Base-by-base conservation (phyloP, 1,140 invertebrate genomes). In the Drosophila sechellia region DNA sequence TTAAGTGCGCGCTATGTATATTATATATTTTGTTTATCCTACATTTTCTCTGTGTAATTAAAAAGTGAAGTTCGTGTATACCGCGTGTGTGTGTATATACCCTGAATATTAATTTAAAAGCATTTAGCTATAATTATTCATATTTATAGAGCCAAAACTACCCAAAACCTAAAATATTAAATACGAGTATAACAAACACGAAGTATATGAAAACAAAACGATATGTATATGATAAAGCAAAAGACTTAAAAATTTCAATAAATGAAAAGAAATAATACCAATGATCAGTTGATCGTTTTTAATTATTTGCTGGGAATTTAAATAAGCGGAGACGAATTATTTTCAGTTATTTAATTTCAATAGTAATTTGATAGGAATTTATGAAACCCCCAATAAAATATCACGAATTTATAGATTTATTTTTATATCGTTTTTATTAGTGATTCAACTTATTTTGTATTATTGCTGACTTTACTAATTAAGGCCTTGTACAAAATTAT, bases 231-330 rank as follows among this genome's bases (percentile, higher is more conserved):
- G 65, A 85, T 71, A 87, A 87, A 79, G 76, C 63, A 87, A 86
- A 87, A 87, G 83, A 87, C 83, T 87, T 87, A 83, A 87, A 87
- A 87, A 83, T 87, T 87, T 87, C 86, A 87, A 87, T 87, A 87
- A 87, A 87, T 87, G 79, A 87, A 89, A 87, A 55, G 75, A 78
- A 73, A 89, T 87, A 87, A 87, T 87, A 86, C 81, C 81, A 86
- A 86, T 49, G 42, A 43, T 49, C 34, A 20, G 20, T 60, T 46
- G 68, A 60, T 72, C 45, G 39, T 8, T n/a, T 31, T 58, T 37
- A 42, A 3, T 57, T 45, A 49, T 39, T 55, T 57, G 34, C 6
- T n/a, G 25, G 17, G 11, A 12, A 13, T 39, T 39, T 13, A 13
- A 39, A 4, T 39, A 13, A 12, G 0, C 0, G 27, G 27, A 31